These are phyloP conservation scores for Acromyrmex charruanus DNA, from an alignment of 1,140 invertebrate genomes.

Conservation along the genomic window DNA sequence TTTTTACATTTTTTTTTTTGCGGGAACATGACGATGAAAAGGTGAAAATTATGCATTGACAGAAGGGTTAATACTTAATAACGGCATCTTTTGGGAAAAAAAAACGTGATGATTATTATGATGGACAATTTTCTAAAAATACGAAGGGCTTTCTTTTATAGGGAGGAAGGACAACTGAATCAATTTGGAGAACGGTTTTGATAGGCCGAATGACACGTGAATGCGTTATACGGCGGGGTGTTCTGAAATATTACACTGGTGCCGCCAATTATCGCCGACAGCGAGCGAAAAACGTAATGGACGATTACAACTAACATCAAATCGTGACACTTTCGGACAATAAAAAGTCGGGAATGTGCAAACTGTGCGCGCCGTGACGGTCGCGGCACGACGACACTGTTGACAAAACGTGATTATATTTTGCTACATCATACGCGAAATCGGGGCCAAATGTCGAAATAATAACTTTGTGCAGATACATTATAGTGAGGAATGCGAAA, in stretches of 20 bases:
- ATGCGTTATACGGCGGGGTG: constrained; percentile 71
- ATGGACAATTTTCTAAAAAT: constrained; percentile 67
- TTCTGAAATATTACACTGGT: constrained; percentile 75
- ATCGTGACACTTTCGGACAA: constrained; percentile 54
- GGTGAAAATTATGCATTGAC: no score
- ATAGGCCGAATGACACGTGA: constrained; percentile 70
- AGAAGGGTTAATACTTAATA: not conserved
- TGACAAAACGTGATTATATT: constrained; percentile 58
- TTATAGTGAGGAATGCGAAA: constrained; percentile 39
- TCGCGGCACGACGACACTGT: constrained; percentile 10
- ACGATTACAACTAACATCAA: constrained; percentile 66
- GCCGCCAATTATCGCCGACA: constrained; percentile 73
- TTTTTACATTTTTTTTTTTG: no score
- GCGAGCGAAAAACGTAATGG: constrained; percentile 64
- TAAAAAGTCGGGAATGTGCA: constrained; percentile 48
- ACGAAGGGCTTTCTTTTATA: constrained; percentile 67
- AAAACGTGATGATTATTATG: constrained; percentile 29
- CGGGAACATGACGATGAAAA: no score
- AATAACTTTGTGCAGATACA: constrained; percentile 38
- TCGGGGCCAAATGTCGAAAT: constrained; percentile 36
- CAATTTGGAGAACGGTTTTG: constrained; percentile 79
- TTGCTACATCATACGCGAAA: constrained; percentile 36
- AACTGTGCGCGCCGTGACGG: constrained; percentile 2
- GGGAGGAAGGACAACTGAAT: constrained; percentile 78
- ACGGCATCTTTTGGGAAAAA: not conserved